phyloP scores from a whole-genome alignment of 2,113 vertebrate species.

The Ivindomyrus marchei region DNA sequence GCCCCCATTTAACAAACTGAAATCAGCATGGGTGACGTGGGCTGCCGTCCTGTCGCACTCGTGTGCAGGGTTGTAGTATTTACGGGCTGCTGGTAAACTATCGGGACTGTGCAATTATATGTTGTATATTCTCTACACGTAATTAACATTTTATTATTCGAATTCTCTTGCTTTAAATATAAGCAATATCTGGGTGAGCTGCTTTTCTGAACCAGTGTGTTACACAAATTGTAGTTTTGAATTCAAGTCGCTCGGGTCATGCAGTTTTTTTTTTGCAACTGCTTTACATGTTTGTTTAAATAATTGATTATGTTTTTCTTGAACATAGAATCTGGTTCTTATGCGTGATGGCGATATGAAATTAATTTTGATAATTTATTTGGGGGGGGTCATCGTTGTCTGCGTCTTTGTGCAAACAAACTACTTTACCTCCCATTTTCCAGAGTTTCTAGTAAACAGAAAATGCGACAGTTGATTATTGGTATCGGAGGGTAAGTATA shows the following conservation, averaged over 20 bases:
- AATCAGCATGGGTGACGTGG: not conserved
- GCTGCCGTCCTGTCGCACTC: not conserved
- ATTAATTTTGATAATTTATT: not conserved
- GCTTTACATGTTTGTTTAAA: not conserved
- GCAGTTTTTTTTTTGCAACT: not conserved
- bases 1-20: not conserved
- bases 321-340: not conserved
- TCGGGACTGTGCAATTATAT: not conserved
- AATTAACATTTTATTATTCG: not conserved
- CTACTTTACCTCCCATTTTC: not conserved
- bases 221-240: not conserved
- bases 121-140: not conserved
- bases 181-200: not conserved
- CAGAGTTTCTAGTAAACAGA: conserved; percentile 10
- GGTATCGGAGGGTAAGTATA: conserved; percentile 84
- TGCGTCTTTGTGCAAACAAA: not conserved
- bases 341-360: not conserved
- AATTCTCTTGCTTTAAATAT: not conserved
- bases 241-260: not conserved
- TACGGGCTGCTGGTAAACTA: not conserved
- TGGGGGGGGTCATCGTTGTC: not conserved
- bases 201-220: not conserved
- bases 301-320: not conserved
- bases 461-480: conserved; percentile 74
- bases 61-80: not conserved